These are phyloP conservation scores for Pissodes strobi DNA, from an alignment of 1,140 invertebrate species.

Conservation along the genomic window DNA sequence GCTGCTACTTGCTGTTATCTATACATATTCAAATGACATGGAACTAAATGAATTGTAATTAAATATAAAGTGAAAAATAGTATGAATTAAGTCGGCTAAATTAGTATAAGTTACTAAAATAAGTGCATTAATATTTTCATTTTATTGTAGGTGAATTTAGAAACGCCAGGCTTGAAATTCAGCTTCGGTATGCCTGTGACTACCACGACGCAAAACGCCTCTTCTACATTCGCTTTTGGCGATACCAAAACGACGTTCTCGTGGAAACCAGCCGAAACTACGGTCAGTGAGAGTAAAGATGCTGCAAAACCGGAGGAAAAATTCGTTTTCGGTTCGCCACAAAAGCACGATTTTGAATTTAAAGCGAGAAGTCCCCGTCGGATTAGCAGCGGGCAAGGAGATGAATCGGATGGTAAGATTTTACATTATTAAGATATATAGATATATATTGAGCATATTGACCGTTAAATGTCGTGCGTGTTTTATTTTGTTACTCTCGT, in stretches of 20 bases:
- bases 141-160: conserved; percentile 42
- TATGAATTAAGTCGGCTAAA: neutral
- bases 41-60: too few relatives aligned
- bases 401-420: conserved; percentile 55
- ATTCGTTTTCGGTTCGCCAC: conserved; percentile 52
- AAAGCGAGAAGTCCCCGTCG: conserved; percentile 50
- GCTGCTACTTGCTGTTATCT: too few relatives aligned
- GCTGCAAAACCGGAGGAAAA: conserved; percentile 25
- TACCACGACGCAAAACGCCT: neutral
- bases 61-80: too few relatives aligned
- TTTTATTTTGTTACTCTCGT: too few relatives aligned
- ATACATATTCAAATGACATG: too few relatives aligned
- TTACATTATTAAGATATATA: too few relatives aligned
- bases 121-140: conserved; percentile 1
- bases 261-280: conserved; percentile 15
- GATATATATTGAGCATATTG: conserved; percentile 59
- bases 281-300: neutral
- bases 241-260: conserved; percentile 28
- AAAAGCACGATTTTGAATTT: conserved; percentile 52
- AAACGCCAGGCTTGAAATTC: conserved; percentile 54
- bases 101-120: neutral
- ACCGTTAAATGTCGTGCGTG: conserved; percentile 48
- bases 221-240: conserved; percentile 11
- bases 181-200: conserved; percentile 56
- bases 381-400: conserved; percentile 38